Base-by-base conservation (phyloP, 1,140 invertebrate species). In the Diabrotica undecimpunctata region DNA sequence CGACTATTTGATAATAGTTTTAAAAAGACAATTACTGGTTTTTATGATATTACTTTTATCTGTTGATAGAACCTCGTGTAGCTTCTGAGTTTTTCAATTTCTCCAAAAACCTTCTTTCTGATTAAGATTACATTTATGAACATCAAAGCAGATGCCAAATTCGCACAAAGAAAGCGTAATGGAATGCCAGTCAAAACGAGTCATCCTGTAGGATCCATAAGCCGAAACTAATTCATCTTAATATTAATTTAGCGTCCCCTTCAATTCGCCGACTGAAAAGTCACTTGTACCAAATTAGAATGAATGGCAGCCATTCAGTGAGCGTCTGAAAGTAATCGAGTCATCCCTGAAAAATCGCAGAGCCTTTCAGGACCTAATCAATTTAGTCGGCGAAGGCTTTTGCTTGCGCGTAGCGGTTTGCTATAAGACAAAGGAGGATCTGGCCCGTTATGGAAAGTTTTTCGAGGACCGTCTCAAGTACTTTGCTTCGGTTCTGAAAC, bases 221-320 rank as follows among this genome's bases (percentile, higher is more conserved):
- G 52, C 59, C 13, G 52, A 3, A 60, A 9, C 61, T 66, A 69
- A 69, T 69, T 66, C 61, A 69, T 69, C 68, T 69, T 64, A 64
- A 69, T 69, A 66, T 50, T 51, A 66, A 66, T 66, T 63, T 61
- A 51, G 38, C 55, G 14, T 41, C 61, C 64, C 53, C 55, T 61
- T 66, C 56, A 66, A 66, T 69, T 69, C 65, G 25, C 64, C 25
- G 60, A n/a, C 37, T 14, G 54, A 51, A 59, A 68, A 68, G 46
- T 66, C 60, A 39, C 68, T 64, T 64, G 68, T 66, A 64, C 54
- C 58, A 69, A 69, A 69, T 69, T 69, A 64, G 65, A 69, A 69
- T 66, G 67, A 66, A 69, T 69, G 39, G 67, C 67, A 57, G 60
- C 65, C 64, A 61, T 69, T 60, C 56, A 61, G 50, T 10, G 54